These are phyloP conservation scores for Mycteria americana DNA, from an alignment of 2,797 vertebrate genomes.

Conservation along the genomic window DNA sequence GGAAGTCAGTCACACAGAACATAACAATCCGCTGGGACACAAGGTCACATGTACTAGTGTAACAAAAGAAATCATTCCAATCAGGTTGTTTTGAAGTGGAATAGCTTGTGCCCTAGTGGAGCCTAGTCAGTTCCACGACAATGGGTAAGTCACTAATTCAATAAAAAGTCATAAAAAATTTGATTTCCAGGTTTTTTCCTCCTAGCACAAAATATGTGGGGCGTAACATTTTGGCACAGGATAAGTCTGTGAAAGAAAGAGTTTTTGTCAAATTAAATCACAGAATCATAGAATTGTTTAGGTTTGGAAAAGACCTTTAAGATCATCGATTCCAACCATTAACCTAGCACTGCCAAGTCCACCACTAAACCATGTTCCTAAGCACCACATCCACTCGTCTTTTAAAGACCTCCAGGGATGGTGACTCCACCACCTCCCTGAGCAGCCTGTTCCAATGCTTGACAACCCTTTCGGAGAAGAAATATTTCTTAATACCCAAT, in stretches of 20 bases:
- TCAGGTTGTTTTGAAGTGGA: slow-evolving; percentile 34
- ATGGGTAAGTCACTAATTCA: neutral
- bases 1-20: slow-evolving; percentile 71
- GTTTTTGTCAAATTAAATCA: neutral
- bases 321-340: too few relatives aligned
- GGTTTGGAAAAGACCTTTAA: too few relatives aligned
- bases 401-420: too few relatives aligned
- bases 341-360: too few relatives aligned
- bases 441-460: too few relatives aligned
- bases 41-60: slow-evolving; percentile 51
- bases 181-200: neutral
- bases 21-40: slow-evolving; percentile 34
- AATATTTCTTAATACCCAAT: too few relatives aligned
- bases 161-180: neutral
- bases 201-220: neutral
- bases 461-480: too few relatives aligned
- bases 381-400: too few relatives aligned
- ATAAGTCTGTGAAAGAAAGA: neutral
- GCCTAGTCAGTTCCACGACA: neutral
- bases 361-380: too few relatives aligned
- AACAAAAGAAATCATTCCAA: slow-evolving; percentile 43
- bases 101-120: neutral
- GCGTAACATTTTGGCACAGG: neutral
- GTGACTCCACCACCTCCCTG: too few relatives aligned
- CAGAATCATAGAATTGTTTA: too few relatives aligned